Evolutionary conservation across 2,113 vertebrate species (phyloP).

Genomic region (Seriola quinqueradiata): DNA sequence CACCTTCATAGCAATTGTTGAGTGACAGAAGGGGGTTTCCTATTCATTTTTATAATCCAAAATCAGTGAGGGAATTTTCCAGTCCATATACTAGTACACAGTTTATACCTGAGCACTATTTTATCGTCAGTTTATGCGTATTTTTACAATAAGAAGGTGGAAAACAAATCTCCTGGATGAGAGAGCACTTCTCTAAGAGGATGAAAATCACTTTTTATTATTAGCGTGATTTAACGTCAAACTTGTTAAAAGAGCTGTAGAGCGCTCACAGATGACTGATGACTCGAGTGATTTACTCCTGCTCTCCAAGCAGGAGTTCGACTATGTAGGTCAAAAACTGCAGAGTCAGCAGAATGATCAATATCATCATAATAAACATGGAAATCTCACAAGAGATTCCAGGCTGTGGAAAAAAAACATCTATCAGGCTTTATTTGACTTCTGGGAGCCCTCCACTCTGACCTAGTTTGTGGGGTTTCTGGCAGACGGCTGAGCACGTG

Average conservation of each 20-base stretch:
- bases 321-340: conserved; percentile 45
- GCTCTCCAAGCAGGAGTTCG: not conserved
- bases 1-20: not conserved
- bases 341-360: conserved; percentile 68
- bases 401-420: conserved; percentile 67
- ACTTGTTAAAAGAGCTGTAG: conserved; percentile 41
- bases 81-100: not conserved
- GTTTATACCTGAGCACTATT: not conserved
- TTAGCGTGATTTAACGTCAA: conserved; percentile 57
- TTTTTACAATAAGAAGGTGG: not conserved
- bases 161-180: conserved; percentile 23
- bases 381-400: conserved; percentile 59
- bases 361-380: conserved; percentile 72
- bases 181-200: not conserved
- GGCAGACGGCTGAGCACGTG: conserved; percentile 63
- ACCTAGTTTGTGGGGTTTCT: conserved; percentile 72
- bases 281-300: conserved; percentile 41
- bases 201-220: conserved; percentile 34
- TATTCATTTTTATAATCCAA: not conserved
- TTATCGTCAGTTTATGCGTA: not conserved
- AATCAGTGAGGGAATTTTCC: not conserved
- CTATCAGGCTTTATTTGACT: conserved; percentile 69
- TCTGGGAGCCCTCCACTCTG: conserved; percentile 69
- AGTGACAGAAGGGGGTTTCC: not conserved
- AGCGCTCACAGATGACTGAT: conserved; percentile 49